Conservation (phyloP, 2,888 invertebrate species). For the Lasioglossum vierecki region DNA sequence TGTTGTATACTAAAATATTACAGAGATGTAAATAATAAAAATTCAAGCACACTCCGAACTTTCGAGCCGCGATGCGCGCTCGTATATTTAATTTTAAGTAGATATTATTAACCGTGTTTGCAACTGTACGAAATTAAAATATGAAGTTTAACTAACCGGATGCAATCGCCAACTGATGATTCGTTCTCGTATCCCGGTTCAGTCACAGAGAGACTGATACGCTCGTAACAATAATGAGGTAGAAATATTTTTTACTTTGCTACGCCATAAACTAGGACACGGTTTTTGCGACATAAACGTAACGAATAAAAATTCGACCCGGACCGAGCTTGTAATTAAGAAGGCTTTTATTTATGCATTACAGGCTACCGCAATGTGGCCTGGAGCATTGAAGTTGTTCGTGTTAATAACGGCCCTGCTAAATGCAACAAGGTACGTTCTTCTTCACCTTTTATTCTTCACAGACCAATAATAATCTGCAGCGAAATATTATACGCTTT, state of each 20-base stretch:
- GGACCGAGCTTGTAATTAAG: background rate
- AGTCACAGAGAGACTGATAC: background rate
- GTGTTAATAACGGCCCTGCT: constrained; percentile 81
- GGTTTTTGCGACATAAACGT: background rate
- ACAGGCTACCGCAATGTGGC: constrained; percentile 84
- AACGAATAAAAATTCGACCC: background rate
- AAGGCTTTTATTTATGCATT: constrained; percentile 57
- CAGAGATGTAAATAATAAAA: background rate
- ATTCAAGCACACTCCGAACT: background rate
- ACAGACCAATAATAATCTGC: background rate
- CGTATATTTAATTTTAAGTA: background rate
- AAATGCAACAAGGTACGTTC: constrained; percentile 80
- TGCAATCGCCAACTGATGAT: background rate
- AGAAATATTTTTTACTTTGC: background rate
- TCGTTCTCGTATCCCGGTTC: background rate
- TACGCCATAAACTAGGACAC: background rate
- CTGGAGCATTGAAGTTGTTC: constrained; percentile 83
- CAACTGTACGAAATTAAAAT: background rate
- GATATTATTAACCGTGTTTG: background rate
- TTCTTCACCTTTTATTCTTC: background rate
- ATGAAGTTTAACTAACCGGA: background rate
- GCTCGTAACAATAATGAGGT: background rate
- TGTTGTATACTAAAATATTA: background rate
- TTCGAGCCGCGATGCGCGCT: background rate
- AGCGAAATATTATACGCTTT: background rate